phyloP scores from a whole-genome alignment of 2,113 vertebrate species.

The Falcunculus frontatus region DNA sequence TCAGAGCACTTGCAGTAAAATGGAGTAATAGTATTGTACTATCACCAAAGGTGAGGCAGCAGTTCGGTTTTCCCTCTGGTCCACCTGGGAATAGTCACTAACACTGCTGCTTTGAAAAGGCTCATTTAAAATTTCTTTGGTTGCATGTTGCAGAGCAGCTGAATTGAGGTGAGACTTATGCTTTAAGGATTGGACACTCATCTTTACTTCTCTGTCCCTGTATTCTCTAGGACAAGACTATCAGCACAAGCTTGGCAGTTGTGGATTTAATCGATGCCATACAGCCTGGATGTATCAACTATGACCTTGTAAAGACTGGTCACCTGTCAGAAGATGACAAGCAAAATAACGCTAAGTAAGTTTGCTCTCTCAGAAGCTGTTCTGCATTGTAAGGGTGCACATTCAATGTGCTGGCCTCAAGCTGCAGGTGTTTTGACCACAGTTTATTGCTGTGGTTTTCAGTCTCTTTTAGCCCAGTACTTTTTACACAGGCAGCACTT shows the following conservation, averaged over 20 bases:
- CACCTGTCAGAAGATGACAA: conserved; percentile 86
- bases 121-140: background rate
- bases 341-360: conserved; percentile 96
- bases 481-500: background rate
- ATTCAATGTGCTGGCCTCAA: background rate
- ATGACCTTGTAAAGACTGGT: conserved; percentile 91
- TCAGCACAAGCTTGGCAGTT: conserved; percentile 91
- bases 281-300: conserved; percentile 90
- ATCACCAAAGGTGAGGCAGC: background rate
- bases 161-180: background rate
- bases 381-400: background rate
- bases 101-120: background rate
- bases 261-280: conserved; percentile 97
- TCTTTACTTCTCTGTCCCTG: background rate
- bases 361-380: background rate
- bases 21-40: background rate
- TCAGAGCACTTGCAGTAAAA: background rate
- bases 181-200: background rate
- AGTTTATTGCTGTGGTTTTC: background rate
- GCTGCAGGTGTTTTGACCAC: background rate
- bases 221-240: conserved; percentile 84
- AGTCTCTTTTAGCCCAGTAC: background rate
- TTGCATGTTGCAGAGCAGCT: background rate
- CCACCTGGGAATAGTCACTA: background rate
- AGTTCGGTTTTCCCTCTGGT: background rate